These are phyloP conservation scores for Lottia gigantea DNA, from an alignment of 2,888 invertebrate species.

Conservation along the genomic window DNA sequence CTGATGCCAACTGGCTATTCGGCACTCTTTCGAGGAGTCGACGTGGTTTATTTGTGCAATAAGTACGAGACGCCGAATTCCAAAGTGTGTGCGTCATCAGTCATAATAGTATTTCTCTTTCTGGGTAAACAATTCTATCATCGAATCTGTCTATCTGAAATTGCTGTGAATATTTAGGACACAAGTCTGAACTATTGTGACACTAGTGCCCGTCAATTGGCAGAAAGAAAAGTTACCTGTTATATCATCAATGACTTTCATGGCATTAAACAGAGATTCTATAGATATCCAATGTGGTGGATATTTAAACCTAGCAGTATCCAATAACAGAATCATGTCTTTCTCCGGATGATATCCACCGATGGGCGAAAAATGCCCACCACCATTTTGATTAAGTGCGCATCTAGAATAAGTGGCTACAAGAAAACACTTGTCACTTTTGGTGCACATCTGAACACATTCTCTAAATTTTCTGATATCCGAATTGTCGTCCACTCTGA, in stretches of 20 bases:
- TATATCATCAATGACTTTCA: conserved; percentile 48
- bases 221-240: conserved; percentile 30
- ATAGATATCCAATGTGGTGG: conserved; percentile 64
- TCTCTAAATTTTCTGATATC: not conserved
- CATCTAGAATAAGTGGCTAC: conserved; percentile 1
- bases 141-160: too few species aligned
- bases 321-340: conserved; percentile 59
- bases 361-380: conserved; percentile 58
- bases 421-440: conserved; percentile 1
- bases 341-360: conserved; percentile 57
- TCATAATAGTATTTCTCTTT: too few species aligned
- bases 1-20: too few species aligned
- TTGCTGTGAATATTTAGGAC: too few species aligned
- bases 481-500: not conserved
- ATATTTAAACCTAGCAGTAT: conserved; percentile 66
- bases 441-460: not conserved
- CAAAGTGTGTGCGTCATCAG: too few species aligned
- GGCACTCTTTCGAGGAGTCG: too few species aligned
- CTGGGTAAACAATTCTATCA: too few species aligned
- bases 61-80: too few species aligned
- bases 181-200: too few species aligned
- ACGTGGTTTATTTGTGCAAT: too few species aligned
- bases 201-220: not conserved
- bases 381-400: conserved; percentile 51
- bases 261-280: conserved; percentile 48